Conservation (phyloP, 2,797 vertebrate genomes). For the Harpagifer antarcticus region DNA sequence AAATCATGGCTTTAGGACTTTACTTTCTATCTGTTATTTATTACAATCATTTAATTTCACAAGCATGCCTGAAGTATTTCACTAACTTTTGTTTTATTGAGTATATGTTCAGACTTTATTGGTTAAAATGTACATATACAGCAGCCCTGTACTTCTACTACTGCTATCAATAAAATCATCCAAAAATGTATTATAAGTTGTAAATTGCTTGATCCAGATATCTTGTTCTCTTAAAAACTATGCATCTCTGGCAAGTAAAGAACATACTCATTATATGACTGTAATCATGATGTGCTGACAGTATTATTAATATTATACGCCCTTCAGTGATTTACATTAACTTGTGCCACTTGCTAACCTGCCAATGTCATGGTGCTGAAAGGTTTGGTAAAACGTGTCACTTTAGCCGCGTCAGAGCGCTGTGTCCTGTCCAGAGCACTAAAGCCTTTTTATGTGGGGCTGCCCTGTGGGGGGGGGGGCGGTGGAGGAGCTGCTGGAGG, state of each 20-base stretch:
- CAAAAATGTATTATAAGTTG: not conserved
- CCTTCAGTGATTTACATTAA: constrained; percentile 19
- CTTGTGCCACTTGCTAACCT: constrained; percentile 45
- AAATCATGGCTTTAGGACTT: not conserved
- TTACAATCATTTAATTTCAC: not conserved
- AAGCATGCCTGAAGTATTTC: not conserved
- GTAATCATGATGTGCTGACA: not conserved
- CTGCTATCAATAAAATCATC: not conserved
- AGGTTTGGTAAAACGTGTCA: constrained; percentile 47
- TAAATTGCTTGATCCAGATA: not conserved
- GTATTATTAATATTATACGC: not conserved
- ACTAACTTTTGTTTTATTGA: too few species aligned
- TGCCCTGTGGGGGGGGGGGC: constrained; percentile 46
- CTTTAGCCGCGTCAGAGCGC: constrained; percentile 14
- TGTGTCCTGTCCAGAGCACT: constrained; percentile 3
- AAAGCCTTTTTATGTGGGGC: constrained; percentile 47
- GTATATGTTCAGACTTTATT: too few species aligned
- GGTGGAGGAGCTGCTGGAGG: constrained; percentile 48
- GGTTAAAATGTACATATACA: too few species aligned
- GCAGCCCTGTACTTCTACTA: too few species aligned
- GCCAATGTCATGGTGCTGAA: constrained; percentile 41
- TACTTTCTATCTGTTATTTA: not conserved
- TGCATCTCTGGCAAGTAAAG: not conserved
- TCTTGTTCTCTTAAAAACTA: not conserved
- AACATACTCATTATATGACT: not conserved